A percentile compares a stretch with the other conserved stretches of the same genome.
Evolutionary conservation across 2,113 vertebrate species (phyloP).

Genomic region (Myrmecobius fasciatus): DNA sequence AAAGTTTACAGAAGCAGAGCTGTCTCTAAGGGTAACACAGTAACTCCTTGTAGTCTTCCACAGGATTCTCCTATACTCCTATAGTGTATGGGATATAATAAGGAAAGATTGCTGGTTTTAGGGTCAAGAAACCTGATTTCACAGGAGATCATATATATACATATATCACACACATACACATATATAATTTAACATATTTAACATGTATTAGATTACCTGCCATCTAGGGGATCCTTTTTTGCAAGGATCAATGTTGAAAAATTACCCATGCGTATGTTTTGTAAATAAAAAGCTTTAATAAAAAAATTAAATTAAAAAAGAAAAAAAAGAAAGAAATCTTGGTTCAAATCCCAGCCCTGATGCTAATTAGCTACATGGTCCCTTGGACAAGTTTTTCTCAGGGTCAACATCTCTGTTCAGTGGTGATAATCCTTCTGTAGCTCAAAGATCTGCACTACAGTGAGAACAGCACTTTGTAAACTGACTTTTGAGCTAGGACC

Average conservation of each 20-base stretch:
- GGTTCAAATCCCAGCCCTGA: background rate
- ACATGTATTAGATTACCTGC: too few species aligned
- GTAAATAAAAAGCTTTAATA: too few species aligned
- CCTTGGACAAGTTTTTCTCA: background rate
- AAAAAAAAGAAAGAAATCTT: background rate
- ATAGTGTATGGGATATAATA: background rate
- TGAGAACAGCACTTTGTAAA: background rate
- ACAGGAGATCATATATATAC: too few species aligned
- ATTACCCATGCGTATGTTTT: too few species aligned
- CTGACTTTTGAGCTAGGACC: background rate
- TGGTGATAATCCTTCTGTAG: background rate
- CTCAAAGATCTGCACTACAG: background rate
- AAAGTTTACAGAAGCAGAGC: background rate
- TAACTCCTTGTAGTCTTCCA: background rate
- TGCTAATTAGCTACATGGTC: background rate
- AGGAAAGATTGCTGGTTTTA: background rate
- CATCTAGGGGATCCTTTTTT: too few species aligned
- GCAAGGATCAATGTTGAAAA: too few species aligned
- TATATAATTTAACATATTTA: too few species aligned
- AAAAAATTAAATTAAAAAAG: too few species aligned
- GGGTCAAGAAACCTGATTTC: background rate
- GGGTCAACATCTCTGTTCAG: background rate
- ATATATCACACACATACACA: too few species aligned
- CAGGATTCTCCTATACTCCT: background rate
- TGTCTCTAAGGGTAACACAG: background rate